Base-by-base conservation (phyloP, 2,888 invertebrate genomes). In the Tenthredo distinguenda region DNA sequence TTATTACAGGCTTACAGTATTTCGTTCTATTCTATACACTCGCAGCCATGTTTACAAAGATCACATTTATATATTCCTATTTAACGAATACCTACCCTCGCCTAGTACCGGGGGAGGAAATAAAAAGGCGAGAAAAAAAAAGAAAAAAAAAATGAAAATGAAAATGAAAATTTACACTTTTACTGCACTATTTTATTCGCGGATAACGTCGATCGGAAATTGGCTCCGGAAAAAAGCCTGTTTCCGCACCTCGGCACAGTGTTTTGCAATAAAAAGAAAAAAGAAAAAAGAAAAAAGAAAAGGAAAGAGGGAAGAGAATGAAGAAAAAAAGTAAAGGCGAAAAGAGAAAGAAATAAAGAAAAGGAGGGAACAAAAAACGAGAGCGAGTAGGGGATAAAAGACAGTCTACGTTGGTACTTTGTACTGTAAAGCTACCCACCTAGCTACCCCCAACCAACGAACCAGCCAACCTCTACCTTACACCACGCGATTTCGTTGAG, bases 1-100 rank as follows among this genome's bases (percentile, higher is more conserved):
- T 92, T 92, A 92, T 92, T 92, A 91, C 90, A 88, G 77, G 81
- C 62, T 62, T 62, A 62, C 62, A 34, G 18, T 40, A 21, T 43
- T 43, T 26, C 40, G 18, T 43, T 21, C 31, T 43, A 40, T 31
- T 4, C 62, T 6, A 4, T 21, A 9, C 10, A 62, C 21, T 62
- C 12, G 34, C 15, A 26, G 34, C 34, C 34, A 7, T 76, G 47
- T 76, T 47, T 76, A 31, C 76, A 76, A 47, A 50, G 76, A 76
- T 47, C 31, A n/a, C 47, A 26, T 47, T 76, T 26, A 50, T 76
- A 76, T 47, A 31, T 72, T n/a, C 9, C n/a, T 18, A 21, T 62
- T 62, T 62, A 26, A 62, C 62, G 62, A 62, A 55, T 55, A 6
- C 55, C 10, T 55, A n/a, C 55, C 55, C n/a, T 55, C 55, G n/a